Percentiles rank a stretch among this genome's conserved stretches.
These are phyloP conservation scores for Setipinna tenuifilis DNA, from an alignment of 2,797 vertebrate species.

Conservation along the genomic window DNA sequence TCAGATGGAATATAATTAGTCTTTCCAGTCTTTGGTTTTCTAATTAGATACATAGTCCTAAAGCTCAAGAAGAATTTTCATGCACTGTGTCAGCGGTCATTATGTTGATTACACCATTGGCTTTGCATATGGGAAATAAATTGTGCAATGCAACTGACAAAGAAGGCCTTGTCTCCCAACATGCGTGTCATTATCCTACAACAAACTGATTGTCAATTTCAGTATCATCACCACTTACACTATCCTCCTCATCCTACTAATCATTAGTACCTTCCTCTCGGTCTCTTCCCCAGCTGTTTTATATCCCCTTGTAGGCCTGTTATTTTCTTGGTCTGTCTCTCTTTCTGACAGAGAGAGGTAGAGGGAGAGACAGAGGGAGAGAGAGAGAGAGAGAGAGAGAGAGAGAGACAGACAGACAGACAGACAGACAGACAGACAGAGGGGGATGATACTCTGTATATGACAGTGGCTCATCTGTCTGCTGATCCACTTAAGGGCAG, in stretches of 20 bases:
- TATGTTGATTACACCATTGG: background rate
- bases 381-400: background rate
- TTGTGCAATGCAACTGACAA: background rate
- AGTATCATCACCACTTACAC: background rate
- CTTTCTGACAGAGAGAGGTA: too few relatives aligned
- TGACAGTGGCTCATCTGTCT: conserved; percentile 42
- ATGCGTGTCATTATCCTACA: background rate
- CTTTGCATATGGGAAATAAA: conserved; percentile 11
- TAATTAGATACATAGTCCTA: background rate
- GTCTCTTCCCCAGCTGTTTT: background rate
- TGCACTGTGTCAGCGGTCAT: background rate
- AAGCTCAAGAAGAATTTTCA: background rate
- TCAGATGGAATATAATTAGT: conserved; percentile 34
- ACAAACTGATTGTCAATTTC: too few relatives aligned
- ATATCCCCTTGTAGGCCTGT: background rate
- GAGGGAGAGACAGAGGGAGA: too few relatives aligned
- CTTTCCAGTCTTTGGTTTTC: conserved; percentile 6
- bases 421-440: background rate
- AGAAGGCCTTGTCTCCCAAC: background rate
- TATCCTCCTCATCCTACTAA: background rate
- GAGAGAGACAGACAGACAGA: conserved; percentile 17
- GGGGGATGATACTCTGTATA: background rate
- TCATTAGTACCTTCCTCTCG: background rate
- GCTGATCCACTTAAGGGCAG: conserved; percentile 53
- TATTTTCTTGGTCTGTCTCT: too few relatives aligned